These are phyloP conservation scores for Argopecten irradians DNA, from an alignment of 1,140 invertebrate genomes.

Conservation along the genomic window DNA sequence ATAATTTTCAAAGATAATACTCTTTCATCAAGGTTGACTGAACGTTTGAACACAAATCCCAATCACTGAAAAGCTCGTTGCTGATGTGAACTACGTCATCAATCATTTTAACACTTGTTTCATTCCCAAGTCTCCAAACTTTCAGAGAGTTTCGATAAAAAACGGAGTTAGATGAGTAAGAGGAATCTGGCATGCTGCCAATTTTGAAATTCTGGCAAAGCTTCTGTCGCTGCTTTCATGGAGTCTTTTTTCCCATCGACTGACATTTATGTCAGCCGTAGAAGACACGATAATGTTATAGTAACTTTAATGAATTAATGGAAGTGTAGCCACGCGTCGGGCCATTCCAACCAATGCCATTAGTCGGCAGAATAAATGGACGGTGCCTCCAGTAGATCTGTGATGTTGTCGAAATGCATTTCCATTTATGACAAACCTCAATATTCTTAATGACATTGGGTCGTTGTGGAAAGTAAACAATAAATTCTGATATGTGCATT, in stretches of 20 bases:
- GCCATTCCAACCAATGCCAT: constrained; percentile 26
- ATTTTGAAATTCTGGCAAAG: constrained; percentile 2
- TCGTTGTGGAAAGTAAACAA: constrained; percentile 53
- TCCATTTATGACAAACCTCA: constrained; percentile 42
- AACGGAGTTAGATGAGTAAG: constrained; percentile 17
- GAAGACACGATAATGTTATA: constrained; percentile 22
- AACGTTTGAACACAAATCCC: constrained; percentile 1
- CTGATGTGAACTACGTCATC: neutral
- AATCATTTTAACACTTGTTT: constrained; percentile 13
- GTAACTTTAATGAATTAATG: constrained; percentile 23
- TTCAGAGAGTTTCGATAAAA: neutral
- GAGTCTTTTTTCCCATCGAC: constrained; percentile 6
- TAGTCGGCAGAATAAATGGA: constrained; percentile 28
- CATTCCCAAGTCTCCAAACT: constrained; percentile 12
- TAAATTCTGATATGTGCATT: constrained; percentile 60
- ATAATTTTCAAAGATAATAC: too few species aligned
- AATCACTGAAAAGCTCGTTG: neutral
- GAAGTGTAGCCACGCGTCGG: constrained; percentile 13
- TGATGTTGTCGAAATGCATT: constrained; percentile 20
- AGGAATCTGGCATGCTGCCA: neutral
- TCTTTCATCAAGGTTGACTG: neutral
- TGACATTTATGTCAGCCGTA: constrained; percentile 24
- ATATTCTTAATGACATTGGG: constrained; percentile 52
- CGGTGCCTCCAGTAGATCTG: neutral
- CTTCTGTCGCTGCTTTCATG: constrained; percentile 2